Evolutionary conservation across 2,113 vertebrate species (phyloP), one percentile per base, ranked within the genome.

Genomic region (Prietella phreatophila): DNA sequence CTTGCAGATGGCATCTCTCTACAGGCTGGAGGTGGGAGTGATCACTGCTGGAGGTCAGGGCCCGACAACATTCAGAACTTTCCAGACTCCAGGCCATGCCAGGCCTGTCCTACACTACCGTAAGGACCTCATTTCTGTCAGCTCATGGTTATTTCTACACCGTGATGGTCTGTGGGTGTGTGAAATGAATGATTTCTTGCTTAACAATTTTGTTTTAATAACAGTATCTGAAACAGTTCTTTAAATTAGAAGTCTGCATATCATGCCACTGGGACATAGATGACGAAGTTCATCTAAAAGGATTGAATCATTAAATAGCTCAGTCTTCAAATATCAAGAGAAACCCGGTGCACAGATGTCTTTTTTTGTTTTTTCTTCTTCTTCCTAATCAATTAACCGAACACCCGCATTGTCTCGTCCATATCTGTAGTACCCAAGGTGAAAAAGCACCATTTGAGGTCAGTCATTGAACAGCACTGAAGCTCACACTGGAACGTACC

Each of bases 21-120:
- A 95, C 89, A 88, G 91, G 73, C 91, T 95, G 89, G 94, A 93
- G 87, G 92, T 95, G 27, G 91, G 88, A 79, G 89, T 89, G 55
- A 90, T 95, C 87, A 92, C 90, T 6, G 50, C 89, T 5, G 89
- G 88, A 20, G 93, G 94, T 0, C 93, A 93, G 73, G 93, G 94
- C 81, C 93, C 93, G 4, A 86, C 90, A 69, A 90, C 90, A 65
- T 90, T 85, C 82, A 89, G 92, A 50, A 94, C 87, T 78, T 95
- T 95, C 71, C 92, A 93, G 87, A 95, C 94, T 47, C 94, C 93
- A 0, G 88, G 85, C 42, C 89, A 90, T 61, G 89, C 91, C 58
- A 89, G 53, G 39, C 91, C 88, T 82, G 86, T 65, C 84, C 47
- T 39, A 0, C 91, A 90, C 63, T 93, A 92, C 80, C 90, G 93